Evolutionary conservation across 2,888 invertebrate genomes (phyloP), one percentile per base, ranked within the genome.

Genomic region (Protula sp.): DNA sequence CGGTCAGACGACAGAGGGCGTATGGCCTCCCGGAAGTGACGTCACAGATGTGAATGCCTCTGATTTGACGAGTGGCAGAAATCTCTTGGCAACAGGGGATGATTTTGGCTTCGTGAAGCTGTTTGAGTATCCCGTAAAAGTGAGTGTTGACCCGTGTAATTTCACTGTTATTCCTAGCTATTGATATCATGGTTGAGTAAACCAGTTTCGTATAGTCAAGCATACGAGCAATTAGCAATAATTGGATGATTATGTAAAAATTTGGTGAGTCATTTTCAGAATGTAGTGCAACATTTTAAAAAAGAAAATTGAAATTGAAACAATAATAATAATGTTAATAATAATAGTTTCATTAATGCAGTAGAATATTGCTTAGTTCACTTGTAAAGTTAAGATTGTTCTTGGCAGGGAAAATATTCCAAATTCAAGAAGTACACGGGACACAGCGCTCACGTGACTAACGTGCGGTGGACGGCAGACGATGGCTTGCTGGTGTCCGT

Each of bases 101-200:
- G 81, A 82, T 64, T 81, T 80, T 70, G 83, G 82, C 38, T 77
- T 79, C 65, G 77, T 83, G n/a, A 82, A 82, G 59, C 66, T 83
- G 27, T 82, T 82, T 67, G 69, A 77, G 24, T 82, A 77, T 67
- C 83, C 83, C 38, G 77, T 73, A 2, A 76, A 73, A 75, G 82
- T 82, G 57, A 59, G 67, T 61, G 30, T 14, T 4, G 26, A 5
- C 4, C 30, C 4, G 38, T 47, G 26, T 5, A 50, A 50, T 50
- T 50, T 50, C 24, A 5, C 19, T 50, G 9, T 19, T 50, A 50
- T 50, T 50, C 24, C 9, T 50, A 19, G n/a, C n/a, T n/a, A n/a
- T n/a, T n/a, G n/a, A n/a, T n/a, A n/a, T n/a, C n/a, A n/a, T n/a
- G n/a, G n/a, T n/a, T n/a, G n/a, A n/a, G n/a, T n/a, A n/a, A n/a